Percentiles rank a stretch among this genome's conserved stretches.
Conservation (phyloP, 1,140 invertebrate genomes). For the Drosophila ananassae region DNA sequence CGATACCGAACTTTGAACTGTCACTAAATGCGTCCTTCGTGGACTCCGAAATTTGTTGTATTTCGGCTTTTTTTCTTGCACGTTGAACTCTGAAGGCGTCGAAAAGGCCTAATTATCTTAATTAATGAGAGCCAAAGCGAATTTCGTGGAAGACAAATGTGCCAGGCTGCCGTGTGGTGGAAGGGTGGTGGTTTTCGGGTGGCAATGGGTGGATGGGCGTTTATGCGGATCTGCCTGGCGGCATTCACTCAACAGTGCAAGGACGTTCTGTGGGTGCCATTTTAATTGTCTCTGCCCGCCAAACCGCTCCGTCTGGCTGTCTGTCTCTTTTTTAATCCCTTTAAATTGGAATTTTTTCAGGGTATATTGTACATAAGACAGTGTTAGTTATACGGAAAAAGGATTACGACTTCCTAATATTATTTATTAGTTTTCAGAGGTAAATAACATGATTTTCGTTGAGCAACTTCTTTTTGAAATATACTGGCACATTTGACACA, state of each 20-base stretch:
- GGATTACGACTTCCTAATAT: too few relatives aligned
- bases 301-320: constrained; percentile 24
- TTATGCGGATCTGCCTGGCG: constrained; percentile 40
- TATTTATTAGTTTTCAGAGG: too few relatives aligned
- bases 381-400: not conserved
- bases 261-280: constrained; percentile 76
- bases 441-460: too few relatives aligned
- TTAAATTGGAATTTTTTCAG: not conserved
- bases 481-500: too few relatives aligned
- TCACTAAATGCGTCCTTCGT: constrained; percentile 36
- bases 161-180: constrained; percentile 37
- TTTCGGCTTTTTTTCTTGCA: constrained; percentile 36
- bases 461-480: too few relatives aligned
- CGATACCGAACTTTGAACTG: constrained; percentile 56
- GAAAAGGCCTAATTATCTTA: constrained; percentile 83
- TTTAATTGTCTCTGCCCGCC: constrained; percentile 71
- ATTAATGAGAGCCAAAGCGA: constrained; percentile 80
- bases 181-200: constrained; percentile 5
- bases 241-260: constrained; percentile 69
- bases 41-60: constrained; percentile 15
- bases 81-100: constrained; percentile 78
- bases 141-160: constrained; percentile 81
- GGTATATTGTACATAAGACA: not conserved
- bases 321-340: constrained; percentile 32
- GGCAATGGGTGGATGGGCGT: constrained; percentile 17